A percentile compares a stretch with the other conserved stretches of the same genome.
Conservation (phyloP, 2,797 vertebrate species). For the Agapornis canus region DNA sequence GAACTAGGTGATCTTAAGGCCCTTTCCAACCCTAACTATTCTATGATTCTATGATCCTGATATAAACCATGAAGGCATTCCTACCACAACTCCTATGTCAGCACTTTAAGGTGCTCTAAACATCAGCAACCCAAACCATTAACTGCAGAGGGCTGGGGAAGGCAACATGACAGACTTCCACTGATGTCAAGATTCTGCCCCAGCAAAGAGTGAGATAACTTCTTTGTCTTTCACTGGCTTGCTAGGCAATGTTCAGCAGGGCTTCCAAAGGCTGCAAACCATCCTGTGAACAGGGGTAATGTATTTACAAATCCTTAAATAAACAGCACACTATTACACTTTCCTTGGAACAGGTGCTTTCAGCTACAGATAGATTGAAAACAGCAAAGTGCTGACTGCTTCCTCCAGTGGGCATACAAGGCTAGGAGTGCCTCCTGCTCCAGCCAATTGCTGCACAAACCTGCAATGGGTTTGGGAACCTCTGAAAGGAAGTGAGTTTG, state of each 20-base stretch:
- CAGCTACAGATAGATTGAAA: rapidly evolving
- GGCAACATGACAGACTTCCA: neutral
- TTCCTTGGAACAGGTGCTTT: neutral
- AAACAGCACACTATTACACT: neutral
- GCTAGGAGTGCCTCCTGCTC: neutral
- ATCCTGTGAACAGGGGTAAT: neutral
- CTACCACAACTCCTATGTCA: neutral
- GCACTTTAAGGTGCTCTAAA: neutral
- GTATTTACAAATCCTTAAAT: neutral
- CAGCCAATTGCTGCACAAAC: neutral
- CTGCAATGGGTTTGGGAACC: neutral
- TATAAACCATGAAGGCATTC: neutral
- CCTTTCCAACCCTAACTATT: too few species aligned
- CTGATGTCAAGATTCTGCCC: neutral
- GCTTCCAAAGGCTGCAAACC: neutral
- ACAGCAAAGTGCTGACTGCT: neutral
- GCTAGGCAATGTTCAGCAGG: neutral
- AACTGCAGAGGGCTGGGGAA: neutral
- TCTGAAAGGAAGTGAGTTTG: neutral
- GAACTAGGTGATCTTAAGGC: too few species aligned
- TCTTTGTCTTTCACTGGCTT: neutral
- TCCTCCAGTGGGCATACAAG: neutral
- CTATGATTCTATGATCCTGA: neutral
- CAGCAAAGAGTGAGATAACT: neutral
- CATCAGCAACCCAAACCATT: neutral